Percentiles rank a stretch among this genome's conserved stretches.
Conservation (phyloP, 2,113 vertebrate genomes). For the Eulacestoma nigropectus region DNA sequence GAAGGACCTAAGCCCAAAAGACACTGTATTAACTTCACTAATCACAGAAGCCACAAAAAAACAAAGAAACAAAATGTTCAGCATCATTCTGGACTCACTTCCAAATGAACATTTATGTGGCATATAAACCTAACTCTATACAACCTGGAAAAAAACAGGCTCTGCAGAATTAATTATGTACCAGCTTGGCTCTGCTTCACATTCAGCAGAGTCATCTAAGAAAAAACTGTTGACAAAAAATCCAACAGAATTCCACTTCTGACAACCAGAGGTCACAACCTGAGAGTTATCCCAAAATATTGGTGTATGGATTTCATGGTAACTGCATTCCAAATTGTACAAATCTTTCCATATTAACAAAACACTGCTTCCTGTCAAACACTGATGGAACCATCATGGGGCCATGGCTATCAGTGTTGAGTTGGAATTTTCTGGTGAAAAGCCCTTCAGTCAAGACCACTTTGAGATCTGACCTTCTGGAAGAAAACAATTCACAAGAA, state of each 20-base stretch:
- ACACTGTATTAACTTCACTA: not conserved
- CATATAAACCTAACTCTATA: not conserved
- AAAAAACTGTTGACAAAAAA: not conserved
- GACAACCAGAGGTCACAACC: not conserved
- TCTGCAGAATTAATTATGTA: not conserved
- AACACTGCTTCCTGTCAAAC: not conserved
- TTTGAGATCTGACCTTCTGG: not conserved
- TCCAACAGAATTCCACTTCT: not conserved
- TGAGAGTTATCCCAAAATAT: not conserved
- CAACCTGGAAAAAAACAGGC: not conserved
- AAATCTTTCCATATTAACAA: not conserved
- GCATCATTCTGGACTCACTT: not conserved
- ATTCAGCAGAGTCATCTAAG: not conserved
- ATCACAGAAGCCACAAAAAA: not conserved
- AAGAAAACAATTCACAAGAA: not conserved
- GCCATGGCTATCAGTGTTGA: accelerated
- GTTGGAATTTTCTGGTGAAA: not conserved
- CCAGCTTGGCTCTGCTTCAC: not conserved
- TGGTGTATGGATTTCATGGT: not conserved
- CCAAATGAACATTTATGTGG: not conserved
- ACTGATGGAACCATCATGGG: not conserved
- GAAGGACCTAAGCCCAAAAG: not conserved
- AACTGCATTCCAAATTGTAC: not conserved
- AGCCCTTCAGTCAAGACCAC: not conserved
- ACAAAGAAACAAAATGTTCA: not conserved